Conservation (phyloP, 2,113 vertebrate species). For the Melospiza georgiana region DNA sequence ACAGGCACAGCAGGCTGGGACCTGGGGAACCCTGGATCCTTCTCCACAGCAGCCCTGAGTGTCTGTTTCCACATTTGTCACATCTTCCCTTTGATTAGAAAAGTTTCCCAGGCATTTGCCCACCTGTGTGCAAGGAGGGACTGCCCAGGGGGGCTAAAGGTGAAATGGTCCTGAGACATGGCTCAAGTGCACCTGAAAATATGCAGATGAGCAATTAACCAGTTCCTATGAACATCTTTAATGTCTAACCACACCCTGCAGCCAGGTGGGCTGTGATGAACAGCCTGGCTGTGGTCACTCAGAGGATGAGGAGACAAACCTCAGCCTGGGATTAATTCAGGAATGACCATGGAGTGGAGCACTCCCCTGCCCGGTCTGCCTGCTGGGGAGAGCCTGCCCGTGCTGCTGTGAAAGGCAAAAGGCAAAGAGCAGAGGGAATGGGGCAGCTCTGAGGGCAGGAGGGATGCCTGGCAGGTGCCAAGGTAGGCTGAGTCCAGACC, state of each 20-base stretch:
- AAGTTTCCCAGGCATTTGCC: not conserved
- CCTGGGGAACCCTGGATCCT: not conserved
- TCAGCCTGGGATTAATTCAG: not conserved
- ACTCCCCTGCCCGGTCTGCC: not conserved
- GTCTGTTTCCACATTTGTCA: accelerated
- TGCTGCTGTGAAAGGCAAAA: not conserved
- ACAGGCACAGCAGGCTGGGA: not conserved
- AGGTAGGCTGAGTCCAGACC: not conserved
- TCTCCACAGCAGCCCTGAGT: not conserved
- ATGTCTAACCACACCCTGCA: not conserved
- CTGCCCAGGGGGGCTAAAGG: not conserved
- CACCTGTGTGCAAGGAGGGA: not conserved
- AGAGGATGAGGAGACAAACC: not conserved
- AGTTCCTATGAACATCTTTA: not conserved
- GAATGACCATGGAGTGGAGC: not conserved
- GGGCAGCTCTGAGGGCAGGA: not conserved
- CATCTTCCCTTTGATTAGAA: not conserved
- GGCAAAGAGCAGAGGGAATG: not conserved
- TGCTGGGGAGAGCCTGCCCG: not conserved
- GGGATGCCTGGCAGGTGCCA: not conserved
- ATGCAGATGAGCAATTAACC: not conserved
- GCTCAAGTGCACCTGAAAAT: not conserved
- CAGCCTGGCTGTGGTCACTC: not conserved
- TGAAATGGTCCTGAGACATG: not conserved
- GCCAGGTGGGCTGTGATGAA: not conserved